Percentiles rank a stretch among this genome's conserved stretches.
Evolutionary conservation across 2,113 vertebrate species (phyloP).

Genomic region (Smithornis capensis): DNA sequence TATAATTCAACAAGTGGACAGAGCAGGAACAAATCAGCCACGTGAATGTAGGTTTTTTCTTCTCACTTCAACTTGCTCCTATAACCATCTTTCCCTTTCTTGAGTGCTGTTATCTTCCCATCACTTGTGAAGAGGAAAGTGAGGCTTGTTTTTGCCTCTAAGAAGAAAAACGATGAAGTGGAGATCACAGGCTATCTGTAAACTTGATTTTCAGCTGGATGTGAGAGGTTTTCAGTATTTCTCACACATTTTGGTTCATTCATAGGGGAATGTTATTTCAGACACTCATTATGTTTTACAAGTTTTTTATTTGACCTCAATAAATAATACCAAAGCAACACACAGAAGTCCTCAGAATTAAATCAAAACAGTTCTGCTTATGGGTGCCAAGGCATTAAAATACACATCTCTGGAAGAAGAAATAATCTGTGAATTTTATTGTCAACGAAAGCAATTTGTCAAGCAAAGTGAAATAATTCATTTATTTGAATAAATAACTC

Average conservation of each 20-base stretch:
- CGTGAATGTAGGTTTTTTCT: neutral
- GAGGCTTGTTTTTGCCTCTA: neutral
- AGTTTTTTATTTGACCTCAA: neutral
- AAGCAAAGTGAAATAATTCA: constrained; percentile 15
- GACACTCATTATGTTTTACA: neutral
- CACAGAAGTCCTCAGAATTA: neutral
- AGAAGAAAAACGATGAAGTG: neutral
- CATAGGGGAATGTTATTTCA: neutral
- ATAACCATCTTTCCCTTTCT: neutral
- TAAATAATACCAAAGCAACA: neutral
- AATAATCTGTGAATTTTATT: neutral
- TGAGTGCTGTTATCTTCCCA: neutral
- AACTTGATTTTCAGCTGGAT: neutral
- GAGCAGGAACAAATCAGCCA: neutral
- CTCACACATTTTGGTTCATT: neutral
- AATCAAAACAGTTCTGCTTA: neutral
- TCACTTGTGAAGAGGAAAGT: neutral
- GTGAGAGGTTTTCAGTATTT: neutral
- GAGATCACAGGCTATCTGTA: neutral
- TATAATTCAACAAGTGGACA: neutral
- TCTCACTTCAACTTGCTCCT: neutral
- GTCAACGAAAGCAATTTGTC: neutral
- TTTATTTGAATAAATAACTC: constrained; percentile 4
- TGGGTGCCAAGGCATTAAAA: neutral
- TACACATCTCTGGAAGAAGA: neutral